Evolutionary conservation across 2,888 invertebrate genomes (phyloP).

Genomic region (Limenitis camilla): DNA sequence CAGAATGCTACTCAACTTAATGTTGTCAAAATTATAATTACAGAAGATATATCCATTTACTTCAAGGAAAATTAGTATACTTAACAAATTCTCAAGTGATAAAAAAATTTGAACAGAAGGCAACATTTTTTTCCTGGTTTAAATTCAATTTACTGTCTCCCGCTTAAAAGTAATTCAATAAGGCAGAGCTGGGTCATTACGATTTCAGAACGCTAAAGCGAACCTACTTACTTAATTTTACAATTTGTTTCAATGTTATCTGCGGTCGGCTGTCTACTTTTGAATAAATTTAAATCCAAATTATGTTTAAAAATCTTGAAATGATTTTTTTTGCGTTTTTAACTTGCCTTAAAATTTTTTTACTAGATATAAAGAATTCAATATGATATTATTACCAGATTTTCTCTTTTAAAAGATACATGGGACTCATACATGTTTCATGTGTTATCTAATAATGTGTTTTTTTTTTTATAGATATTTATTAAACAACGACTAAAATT

Average conservation of each 20-base stretch:
- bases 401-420: no score
- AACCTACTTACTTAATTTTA: conserved; percentile 5
- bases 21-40: no score
- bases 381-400: no score
- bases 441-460: no score
- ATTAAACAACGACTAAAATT: no score
- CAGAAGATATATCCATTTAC: no score
- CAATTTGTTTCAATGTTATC: not conserved
- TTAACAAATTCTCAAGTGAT: not conserved
- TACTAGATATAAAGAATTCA: not conserved
- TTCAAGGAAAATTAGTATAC: no score
- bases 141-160: conserved; percentile 7
- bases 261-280: not conserved
- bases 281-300: not conserved
- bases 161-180: conserved; percentile 13
- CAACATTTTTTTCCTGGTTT: not conserved
- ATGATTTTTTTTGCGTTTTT: not conserved
- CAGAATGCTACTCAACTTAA: no score
- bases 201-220: not conserved
- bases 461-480: no score
- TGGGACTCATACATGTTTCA: no score
- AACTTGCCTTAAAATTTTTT: not conserved
- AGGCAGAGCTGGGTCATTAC: not conserved
- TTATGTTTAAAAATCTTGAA: not conserved
- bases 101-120: not conserved